Evolutionary conservation across 2,888 invertebrate genomes (phyloP).

Genomic region (Sinhomidia bicolor): DNA sequence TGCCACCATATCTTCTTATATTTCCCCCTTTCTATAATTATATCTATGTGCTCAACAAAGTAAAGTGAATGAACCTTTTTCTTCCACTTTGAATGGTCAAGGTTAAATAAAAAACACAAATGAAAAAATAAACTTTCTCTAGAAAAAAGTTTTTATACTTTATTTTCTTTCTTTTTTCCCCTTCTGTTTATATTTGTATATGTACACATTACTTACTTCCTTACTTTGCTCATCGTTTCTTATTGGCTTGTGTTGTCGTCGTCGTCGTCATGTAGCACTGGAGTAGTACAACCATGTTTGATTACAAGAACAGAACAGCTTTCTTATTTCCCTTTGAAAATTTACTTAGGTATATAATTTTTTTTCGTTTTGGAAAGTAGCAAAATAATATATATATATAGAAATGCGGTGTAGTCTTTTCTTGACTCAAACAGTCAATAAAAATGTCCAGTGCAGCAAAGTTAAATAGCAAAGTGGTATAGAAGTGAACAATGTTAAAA

Average conservation of each 20-base stretch:
- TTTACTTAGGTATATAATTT: neutral
- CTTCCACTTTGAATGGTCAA: constrained; percentile 55
- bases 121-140: constrained; percentile 39
- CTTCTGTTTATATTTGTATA: constrained; percentile 49
- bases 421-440: constrained; percentile 54
- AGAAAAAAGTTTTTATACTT: constrained; percentile 28
- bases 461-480: constrained; percentile 20
- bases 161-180: constrained; percentile 22
- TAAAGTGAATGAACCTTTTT: constrained; percentile 39
- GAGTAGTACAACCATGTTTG: constrained; percentile 43
- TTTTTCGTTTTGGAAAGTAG: constrained; percentile 7
- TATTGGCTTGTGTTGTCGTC: neutral
- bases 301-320: constrained; percentile 5
- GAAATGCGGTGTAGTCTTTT: neutral
- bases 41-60: neutral
- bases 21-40: neutral
- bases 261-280: too few species aligned
- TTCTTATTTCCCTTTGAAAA: neutral
- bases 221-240: constrained; percentile 21
- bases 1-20: neutral
- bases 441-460: constrained; percentile 68
- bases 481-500: constrained; percentile 16
- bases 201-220: constrained; percentile 16
- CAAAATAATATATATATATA: too few species aligned
- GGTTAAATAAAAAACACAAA: constrained; percentile 55